These are phyloP conservation scores for Cyclophora punctaria DNA, from an alignment of 2,888 invertebrate species.

Conservation along the genomic window DNA sequence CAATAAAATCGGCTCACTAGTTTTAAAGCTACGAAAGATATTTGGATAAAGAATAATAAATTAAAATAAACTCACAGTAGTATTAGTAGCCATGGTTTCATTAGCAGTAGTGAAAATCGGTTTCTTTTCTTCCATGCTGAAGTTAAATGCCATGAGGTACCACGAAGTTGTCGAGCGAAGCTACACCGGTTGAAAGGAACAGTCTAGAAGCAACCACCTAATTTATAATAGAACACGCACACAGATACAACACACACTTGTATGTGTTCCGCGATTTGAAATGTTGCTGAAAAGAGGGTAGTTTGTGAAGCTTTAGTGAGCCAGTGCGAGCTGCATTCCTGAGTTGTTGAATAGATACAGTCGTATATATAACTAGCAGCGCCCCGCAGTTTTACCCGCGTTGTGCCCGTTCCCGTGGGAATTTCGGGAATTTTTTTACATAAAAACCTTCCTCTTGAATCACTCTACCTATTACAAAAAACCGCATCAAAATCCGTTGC, in stretches of 20 bases:
- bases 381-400: too few species aligned
- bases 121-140: constrained; percentile 41
- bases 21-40: too few species aligned
- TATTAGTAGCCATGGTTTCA: constrained; percentile 34
- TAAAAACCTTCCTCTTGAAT: too few species aligned
- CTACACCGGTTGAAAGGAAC: constrained; percentile 5
- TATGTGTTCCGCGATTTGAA: not conserved
- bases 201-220: constrained; percentile 6
- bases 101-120: constrained; percentile 43
- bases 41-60: not conserved
- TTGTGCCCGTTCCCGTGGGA: too few species aligned
- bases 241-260: constrained; percentile 11
- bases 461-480: too few species aligned
- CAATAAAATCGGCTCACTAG: too few species aligned
- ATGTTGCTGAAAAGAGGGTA: not conserved
- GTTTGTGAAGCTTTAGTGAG: not conserved
- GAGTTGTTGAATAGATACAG: too few species aligned
- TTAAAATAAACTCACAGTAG: constrained; percentile 36
- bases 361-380: too few species aligned
- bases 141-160: constrained; percentile 30
- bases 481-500: too few species aligned
- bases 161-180: constrained; percentile 2
- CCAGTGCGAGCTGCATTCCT: too few species aligned
- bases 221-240: constrained; percentile 10
- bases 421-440: too few species aligned